A percentile compares a stretch with the other conserved stretches of the same genome.
Conservation (phyloP, 2,888 invertebrate species). For the Autographa pulchrina region DNA sequence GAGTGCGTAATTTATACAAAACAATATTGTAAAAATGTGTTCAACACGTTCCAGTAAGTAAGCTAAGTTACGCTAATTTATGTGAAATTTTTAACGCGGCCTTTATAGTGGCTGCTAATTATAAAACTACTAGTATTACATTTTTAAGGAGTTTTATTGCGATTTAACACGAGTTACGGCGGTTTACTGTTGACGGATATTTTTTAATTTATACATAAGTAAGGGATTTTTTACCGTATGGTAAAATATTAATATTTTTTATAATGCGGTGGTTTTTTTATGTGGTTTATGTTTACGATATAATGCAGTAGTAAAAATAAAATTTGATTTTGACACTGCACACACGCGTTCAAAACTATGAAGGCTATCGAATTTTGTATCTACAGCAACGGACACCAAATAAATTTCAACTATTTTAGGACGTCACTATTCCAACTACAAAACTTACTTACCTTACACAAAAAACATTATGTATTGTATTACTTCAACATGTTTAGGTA, state of each 20-base stretch:
- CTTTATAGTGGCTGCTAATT: constrained; percentile 32
- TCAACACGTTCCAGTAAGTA: constrained; percentile 55
- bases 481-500: neutral
- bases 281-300: too few relatives aligned
- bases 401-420: too few relatives aligned
- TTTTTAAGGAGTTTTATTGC: constrained; percentile 14
- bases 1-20: constrained; percentile 66
- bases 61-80: constrained; percentile 50
- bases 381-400: too few relatives aligned
- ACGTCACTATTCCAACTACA: too few relatives aligned
- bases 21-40: constrained; percentile 52
- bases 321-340: too few relatives aligned
- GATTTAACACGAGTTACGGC: neutral
- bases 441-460: neutral
- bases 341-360: too few relatives aligned
- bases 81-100: constrained; percentile 45
- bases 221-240: neutral
- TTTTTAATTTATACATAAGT: neutral
- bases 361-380: too few relatives aligned
- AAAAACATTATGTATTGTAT: neutral
- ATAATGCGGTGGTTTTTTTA: too few relatives aligned
- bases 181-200: neutral
- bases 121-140: constrained; percentile 36
- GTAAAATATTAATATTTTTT: too few relatives aligned
- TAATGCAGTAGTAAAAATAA: too few relatives aligned